Base-by-base conservation (phyloP, 2,113 vertebrate genomes). In the Takifugu flavidus region DNA sequence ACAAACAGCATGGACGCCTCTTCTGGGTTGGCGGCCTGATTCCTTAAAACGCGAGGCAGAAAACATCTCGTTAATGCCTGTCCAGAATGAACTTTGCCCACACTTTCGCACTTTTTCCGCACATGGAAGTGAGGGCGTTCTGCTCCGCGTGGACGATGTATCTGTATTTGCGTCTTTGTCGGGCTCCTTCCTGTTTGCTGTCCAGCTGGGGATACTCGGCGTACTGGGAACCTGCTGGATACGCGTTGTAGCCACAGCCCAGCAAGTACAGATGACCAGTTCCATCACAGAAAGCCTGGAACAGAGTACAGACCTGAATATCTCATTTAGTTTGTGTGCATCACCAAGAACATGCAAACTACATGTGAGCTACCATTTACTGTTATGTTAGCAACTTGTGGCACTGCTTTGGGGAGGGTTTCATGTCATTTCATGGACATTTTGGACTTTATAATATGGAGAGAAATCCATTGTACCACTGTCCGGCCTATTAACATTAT, bases 81-180 rank as follows among this genome's bases (percentile, higher is more conserved):
- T 20, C 46, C 5, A 25, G 6, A 10, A 7, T 50, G 25, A 2
- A 13, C 25, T 51, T 31, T 15, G 12, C 15, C 26, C 3, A 5
- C 8, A 28, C 20, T 3, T 34, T 7, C 39, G 4, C 51, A 28
- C 3, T 3, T 1, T 0, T 4, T 13, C 5, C 87, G 47, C 89
- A 98, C 96, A 95, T 95, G 91, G 97, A 98, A 0, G 94, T 98
- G 82, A 98, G 87, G 29, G 96, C 96, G 2, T 98, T 98, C 90
- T 98, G 96, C 80, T 98, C 96, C 0, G 96, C 96, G 13, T 98
- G 96, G 65, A 98, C 76, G 12, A 98, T 98, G 84, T 95, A 98
- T 86, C 95, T 85, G 87, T 96, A 98, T 74, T 98, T 98, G 54
- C 94, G 88, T 73, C 93, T 94, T 77, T 93, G 93, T 39, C 93